Conservation (phyloP, 92 coral and sea anemone genomes). For the Umimayanthus kanabou region DNA sequence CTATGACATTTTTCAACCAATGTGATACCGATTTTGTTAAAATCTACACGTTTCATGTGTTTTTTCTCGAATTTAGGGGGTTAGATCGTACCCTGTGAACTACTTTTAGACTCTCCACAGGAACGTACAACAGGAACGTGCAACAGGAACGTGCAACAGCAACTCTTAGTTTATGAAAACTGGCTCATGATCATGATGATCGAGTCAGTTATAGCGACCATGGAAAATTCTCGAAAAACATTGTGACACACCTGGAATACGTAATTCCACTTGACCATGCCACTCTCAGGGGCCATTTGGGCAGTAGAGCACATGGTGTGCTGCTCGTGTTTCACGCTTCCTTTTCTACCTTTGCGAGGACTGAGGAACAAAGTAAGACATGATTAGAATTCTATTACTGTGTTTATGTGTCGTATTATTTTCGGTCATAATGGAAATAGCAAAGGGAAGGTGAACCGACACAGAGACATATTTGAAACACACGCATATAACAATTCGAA, state of each 20-base stretch:
- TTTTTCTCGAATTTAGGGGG: no score
- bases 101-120: no score
- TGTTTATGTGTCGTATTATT: neutral
- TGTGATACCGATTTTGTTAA: no score
- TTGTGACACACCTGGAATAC: slow-evolving; percentile 68
- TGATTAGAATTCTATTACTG: neutral
- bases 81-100: no score
- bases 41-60: no score
- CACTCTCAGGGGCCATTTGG: slow-evolving; percentile 81
- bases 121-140: no score
- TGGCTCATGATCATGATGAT: no score
- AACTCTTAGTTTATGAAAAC: no score
- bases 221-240: neutral
- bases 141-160: no score
- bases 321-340: slow-evolving; percentile 68
- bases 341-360: slow-evolving; percentile 85
- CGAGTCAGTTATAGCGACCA: neutral
- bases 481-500: neutral
- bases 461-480: no score
- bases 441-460: neutral
- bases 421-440: neutral
- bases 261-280: slow-evolving; percentile 86
- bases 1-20: no score
- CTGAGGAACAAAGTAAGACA: slow-evolving; percentile 34
- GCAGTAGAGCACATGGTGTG: slow-evolving; percentile 72